Conservation (phyloP, 2,888 invertebrate genomes). For the Eledone cirrhosa region DNA sequence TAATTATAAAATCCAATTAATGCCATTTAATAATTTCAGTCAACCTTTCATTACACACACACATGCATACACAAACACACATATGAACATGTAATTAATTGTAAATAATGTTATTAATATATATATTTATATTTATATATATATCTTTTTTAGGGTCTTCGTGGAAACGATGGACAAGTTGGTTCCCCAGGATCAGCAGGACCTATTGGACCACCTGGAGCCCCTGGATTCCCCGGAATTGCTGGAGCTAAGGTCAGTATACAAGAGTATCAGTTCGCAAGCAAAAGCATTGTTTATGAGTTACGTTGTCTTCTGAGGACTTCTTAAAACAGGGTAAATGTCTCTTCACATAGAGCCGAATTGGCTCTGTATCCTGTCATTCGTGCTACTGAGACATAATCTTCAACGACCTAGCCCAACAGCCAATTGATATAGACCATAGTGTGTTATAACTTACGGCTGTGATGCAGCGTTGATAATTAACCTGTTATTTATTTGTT, state of each 20-base stretch:
- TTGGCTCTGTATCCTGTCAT: too few relatives aligned
- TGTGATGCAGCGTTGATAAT: too few relatives aligned
- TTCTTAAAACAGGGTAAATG: neutral
- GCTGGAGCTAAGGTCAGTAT: conserved; percentile 50
- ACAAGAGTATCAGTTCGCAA: neutral
- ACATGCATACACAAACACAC: too few relatives aligned
- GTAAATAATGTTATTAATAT: neutral
- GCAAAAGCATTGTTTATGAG: neutral
- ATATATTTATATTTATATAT: neutral
- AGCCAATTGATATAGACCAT: too few relatives aligned
- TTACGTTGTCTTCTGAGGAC: neutral
- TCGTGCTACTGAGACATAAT: too few relatives aligned
- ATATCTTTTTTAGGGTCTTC: conserved; percentile 44
- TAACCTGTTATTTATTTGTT: too few relatives aligned
- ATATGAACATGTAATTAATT: neutral
- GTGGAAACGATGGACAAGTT: conserved; percentile 70
- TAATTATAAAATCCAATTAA: too few relatives aligned
- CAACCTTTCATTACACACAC: too few relatives aligned
- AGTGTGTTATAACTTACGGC: too few relatives aligned
- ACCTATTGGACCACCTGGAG: conserved; percentile 70
- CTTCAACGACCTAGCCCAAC: too few relatives aligned
- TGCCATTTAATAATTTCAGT: too few relatives aligned
- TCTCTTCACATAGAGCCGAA: neutral
- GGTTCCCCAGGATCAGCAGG: conserved; percentile 79
- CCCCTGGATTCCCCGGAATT: conserved; percentile 54